These are phyloP conservation scores for Brachionus rotundiformis DNA, from an alignment of 1,140 invertebrate species.

Conservation along the genomic window DNA sequence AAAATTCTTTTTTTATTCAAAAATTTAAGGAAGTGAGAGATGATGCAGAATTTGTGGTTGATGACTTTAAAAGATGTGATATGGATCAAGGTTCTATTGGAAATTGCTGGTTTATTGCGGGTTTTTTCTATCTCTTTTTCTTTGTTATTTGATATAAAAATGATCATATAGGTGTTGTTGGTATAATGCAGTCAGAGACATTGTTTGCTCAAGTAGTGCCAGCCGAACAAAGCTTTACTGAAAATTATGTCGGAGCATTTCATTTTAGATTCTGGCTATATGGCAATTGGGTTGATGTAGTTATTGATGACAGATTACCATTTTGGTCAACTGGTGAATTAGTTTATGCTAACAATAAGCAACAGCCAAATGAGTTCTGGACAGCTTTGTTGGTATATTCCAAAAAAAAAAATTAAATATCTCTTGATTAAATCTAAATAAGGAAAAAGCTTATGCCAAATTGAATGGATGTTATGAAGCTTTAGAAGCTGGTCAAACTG, in stretches of 20 bases:
- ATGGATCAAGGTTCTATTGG: slow-evolving; percentile 71
- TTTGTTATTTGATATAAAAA: no score
- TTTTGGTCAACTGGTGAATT: slow-evolving; percentile 70
- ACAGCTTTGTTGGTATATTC: slow-evolving; percentile 68
- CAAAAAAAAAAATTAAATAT: no score
- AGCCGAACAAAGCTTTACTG: slow-evolving; percentile 71
- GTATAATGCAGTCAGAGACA: slow-evolving; percentile 70
- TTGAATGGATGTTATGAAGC: slow-evolving; percentile 60
- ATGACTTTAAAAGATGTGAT: slow-evolving; percentile 65
- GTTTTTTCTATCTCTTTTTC: no score
- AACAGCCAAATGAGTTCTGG: slow-evolving; percentile 76
- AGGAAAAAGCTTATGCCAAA: slow-evolving; percentile 72
- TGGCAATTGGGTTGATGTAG: slow-evolving; percentile 75
- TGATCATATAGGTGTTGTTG: slow-evolving; percentile 68
- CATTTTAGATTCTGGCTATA: slow-evolving; percentile 77
- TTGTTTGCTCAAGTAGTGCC: slow-evolving; percentile 73
- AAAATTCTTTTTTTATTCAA: neutral
- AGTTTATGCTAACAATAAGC: slow-evolving; percentile 71
- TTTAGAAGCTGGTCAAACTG: slow-evolving; percentile 59
- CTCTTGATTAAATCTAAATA: no score
- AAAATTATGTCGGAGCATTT: slow-evolving; percentile 64
- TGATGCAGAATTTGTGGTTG: slow-evolving; percentile 59
- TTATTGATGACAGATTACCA: slow-evolving; percentile 76
- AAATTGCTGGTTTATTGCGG: slow-evolving; percentile 69
- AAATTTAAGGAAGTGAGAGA: slow-evolving; percentile 55